Evolutionary conservation across 2,113 vertebrate species (phyloP), one percentile per base, ranked within the genome.

Genomic region (Neopipo cinnamomea): DNA sequence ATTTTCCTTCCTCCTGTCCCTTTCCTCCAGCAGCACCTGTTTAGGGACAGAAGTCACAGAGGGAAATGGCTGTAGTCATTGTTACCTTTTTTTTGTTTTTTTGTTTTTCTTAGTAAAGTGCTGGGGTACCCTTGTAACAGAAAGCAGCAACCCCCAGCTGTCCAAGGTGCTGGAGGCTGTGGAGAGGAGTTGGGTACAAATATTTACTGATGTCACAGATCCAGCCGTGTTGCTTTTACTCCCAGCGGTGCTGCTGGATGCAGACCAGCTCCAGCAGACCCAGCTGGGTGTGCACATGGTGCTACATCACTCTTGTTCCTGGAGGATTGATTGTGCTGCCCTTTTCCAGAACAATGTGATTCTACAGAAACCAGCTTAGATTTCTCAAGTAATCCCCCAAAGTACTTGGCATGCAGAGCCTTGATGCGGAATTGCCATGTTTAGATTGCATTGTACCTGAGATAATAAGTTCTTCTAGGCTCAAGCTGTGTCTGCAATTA

Each of bases 401-500:
- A 65, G 65, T 42, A 84, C 67, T 67, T 93, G 91, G 55, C 53
- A 61, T 88, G 82, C 88, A 47, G 63, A 80, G 30, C 42, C 72
- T 77, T 42, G 79, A 20, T 62, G 70, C 67, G 67, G 72, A 80
- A 71, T 86, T 92, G 68, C 86, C 37, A 20, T 63, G 63, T 84
- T 94, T 86, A 74, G 76, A 50, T 87, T 67, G 55, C 76, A n/a
- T 74, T 75, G 47, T 88, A 71, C 83, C 76, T 42, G 62, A 88
- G 67, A 66, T 85, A 83, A 15, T 9, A 85, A 79, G 19, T 88
- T 85, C 17, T 88, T 95, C 72, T 67, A 73, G 80, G 41, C 35
- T 89, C 80, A 78, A 68, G 61, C 65, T 89, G 42, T 91, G 65
- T n/a, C 47, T 87, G 65, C 68, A 91, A 47, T 96, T 93, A 88